Evolutionary conservation across 2,888 invertebrate genomes (phyloP), one percentile per base, ranked within the genome.

Genomic region (Nemoura dubitans): DNA sequence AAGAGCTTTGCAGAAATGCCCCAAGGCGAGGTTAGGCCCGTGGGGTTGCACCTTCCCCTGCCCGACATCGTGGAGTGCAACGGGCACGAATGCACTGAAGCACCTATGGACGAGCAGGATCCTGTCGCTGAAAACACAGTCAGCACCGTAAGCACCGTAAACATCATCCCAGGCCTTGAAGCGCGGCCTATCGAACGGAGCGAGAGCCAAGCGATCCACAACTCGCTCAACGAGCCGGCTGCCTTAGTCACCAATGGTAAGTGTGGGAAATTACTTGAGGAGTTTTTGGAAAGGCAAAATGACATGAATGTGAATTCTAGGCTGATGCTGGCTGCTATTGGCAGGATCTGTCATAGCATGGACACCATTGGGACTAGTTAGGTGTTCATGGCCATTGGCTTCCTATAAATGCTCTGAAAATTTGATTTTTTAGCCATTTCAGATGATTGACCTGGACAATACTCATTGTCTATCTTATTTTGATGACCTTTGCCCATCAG

Each of bases 1-100:
- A 90, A 90, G 89, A 90, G 90, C 87, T 90, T 90, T 88, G 90
- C 90, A 7, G 90, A 91, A 88, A 90, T 91, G 89, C 90, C 90
- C 78, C 90, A 90, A 87, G 91, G 90, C 6, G 90, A 90, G 83
- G 89, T 91, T 26, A 89, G 89, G 29, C 89, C 89, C 27, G 90
- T 90, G 14, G 89, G 89, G 82, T 86, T 89, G 88, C 78, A 86
- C 83, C 7, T 7, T 3, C 84, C 59, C 25, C 30, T 76, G 81
- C 82, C 84, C 85, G 82, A 87, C 83, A 76, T 87, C 86, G 36
- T 76, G n/a, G 80, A 88, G 26, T 88, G 86, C 76, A 89, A 89
- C 87, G 89, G 89, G n/a, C 88, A 88, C 86, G 85, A 87, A n/a
- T 78, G 77, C 80, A 77, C 26, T 16, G 83, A 86, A 59, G 59